phyloP scores from a whole-genome alignment of 2,113 vertebrate genomes.

The Podocnemis expansa region DNA sequence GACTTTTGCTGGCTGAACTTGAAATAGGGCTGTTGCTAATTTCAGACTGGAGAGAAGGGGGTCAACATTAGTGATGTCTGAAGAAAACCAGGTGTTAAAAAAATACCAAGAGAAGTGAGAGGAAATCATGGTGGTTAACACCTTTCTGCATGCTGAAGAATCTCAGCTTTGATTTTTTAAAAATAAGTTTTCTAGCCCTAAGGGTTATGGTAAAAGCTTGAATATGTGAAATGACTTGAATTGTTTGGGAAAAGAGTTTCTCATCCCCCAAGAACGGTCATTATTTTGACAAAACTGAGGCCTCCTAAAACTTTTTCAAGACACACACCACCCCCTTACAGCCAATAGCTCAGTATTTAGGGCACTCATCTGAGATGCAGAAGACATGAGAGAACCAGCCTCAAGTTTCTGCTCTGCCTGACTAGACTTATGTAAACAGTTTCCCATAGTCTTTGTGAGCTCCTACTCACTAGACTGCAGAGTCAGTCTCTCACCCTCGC shows the following conservation, averaged over 20 bases:
- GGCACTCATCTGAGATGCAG: no score
- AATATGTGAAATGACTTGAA: background rate
- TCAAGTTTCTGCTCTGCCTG: no score
- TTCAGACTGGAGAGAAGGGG: background rate
- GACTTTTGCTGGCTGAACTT: background rate
- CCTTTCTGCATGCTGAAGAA: background rate
- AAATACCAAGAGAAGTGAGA: background rate
- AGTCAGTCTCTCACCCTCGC: background rate
- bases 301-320: background rate
- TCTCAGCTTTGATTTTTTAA: background rate
- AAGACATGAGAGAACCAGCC: no score
- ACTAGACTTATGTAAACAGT: no score
- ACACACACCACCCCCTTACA: background rate
- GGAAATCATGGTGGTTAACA: background rate
- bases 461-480: background rate
- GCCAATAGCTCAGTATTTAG: background rate
- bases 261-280: background rate
- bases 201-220: slow-evolving; percentile 12
- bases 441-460: no score
- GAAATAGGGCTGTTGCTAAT: background rate
- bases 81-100: background rate
- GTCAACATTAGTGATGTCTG: background rate
- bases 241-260: background rate
- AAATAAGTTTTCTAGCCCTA: background rate
- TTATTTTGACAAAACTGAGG: background rate